Evolutionary conservation across 1,140 invertebrate species (phyloP), one percentile per base, ranked within the genome.

Genomic region (Cotesia chilonis): DNA sequence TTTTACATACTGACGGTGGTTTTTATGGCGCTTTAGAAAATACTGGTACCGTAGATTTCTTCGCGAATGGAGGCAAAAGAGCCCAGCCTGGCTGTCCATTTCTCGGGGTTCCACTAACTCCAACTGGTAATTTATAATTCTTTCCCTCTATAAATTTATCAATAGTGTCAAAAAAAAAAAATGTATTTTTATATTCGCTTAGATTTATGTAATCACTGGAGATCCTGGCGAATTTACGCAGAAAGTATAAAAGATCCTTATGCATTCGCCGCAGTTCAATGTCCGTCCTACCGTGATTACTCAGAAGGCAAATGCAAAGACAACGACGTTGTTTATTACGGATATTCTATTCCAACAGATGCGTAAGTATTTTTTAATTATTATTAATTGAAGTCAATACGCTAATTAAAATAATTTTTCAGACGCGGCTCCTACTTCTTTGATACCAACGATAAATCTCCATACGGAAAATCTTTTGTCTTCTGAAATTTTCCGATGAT

Each of bases 1-100:
- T 92, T 0, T 92, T 93, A 69, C 92, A 93, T 75, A 92, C 92
- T 1, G 91, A 93, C 75, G 90, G 89, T 2, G 88, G 88, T 3
- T 76, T 87, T 0, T 91, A 90, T 72, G 90, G 90, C 0, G 88
- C 88, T 0, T 88, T 88, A 0, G 84, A 87, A 0, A 76, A 84
- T 20, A 90, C 89, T 0, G 90, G 90, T 2, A 89, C 89, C 0
- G 90, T 84, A 2, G 90, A 92, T 75, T 91, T 91, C 80, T 91
- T 89, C 88, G 89, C 90, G 0, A 91, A 91, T 75, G 85, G 88
- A 0, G 90, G 90, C 0, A 87, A 85, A 38, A 88, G 87, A 28
- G 77, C 87, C 3, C 90, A 91, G 67, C 90, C 90, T 0, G 90
- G 90, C 3, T 91, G 90, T 72, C 87, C 88, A 0, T 6, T 71